Conservation (phyloP, 1,140 invertebrate species). For the Drosophila littoralis region DNA sequence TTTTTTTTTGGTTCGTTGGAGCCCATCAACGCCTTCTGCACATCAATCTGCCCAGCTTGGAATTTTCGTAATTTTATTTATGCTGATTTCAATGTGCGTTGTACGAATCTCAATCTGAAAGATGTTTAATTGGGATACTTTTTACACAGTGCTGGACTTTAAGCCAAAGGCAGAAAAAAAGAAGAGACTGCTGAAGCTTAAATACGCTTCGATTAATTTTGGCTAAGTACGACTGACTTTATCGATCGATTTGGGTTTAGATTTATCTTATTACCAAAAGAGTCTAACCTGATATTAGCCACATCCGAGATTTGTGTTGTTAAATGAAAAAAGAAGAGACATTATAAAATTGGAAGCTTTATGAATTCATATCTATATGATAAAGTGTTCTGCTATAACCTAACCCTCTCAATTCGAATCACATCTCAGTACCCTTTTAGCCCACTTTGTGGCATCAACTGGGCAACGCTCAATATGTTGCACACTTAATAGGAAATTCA, state of each 20-base stretch:
- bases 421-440: no score
- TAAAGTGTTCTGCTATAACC: no score
- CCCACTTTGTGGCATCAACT: no score
- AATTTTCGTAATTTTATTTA: conserved; percentile 72
- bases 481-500: background rate
- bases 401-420: no score
- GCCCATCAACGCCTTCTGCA: conserved; percentile 48
- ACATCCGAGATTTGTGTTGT: no score
- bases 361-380: no score
- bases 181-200: background rate
- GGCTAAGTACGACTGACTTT: background rate
- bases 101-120: conserved; percentile 18
- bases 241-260: background rate
- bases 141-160: conserved; percentile 27
- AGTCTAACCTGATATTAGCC: no score
- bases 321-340: no score
- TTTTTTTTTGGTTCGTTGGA: conserved; percentile 11
- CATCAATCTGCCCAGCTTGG: conserved; percentile 64
- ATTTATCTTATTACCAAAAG: no score
- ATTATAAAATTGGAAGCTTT: no score
- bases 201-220: background rate
- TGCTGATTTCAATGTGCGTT: conserved; percentile 60
- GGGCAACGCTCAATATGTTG: background rate
- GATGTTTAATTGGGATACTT: conserved; percentile 68
- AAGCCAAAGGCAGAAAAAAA: conserved; percentile 8